Conservation (phyloP, 2,113 vertebrate species). For the human region GRCh38 chr1:146415001-146415500, state of each 20-base stretch:
- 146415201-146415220: not conserved
- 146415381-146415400: too few species aligned
- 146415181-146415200: not conserved
- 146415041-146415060: not conserved
- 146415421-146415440: too few species aligned
- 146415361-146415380: too few species aligned
- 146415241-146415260: accelerated
- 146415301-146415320: too few species aligned
- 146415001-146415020: not conserved
- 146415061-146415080: not conserved
- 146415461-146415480: too few species aligned
- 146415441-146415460: too few species aligned
- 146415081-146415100: not conserved
- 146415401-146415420: too few species aligned
- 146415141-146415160: not conserved
- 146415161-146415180: not conserved
- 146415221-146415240: not conserved
- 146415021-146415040: not conserved
- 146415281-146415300: too few species aligned
- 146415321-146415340: too few species aligned
- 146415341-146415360: too few species aligned
- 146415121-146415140: not conserved
- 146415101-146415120: not conserved
- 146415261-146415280: accelerated
- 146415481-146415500: too few species aligned